These are phyloP conservation scores for Equus quagga DNA, from an alignment of 2,113 vertebrate species.

Conservation along the genomic window DNA sequence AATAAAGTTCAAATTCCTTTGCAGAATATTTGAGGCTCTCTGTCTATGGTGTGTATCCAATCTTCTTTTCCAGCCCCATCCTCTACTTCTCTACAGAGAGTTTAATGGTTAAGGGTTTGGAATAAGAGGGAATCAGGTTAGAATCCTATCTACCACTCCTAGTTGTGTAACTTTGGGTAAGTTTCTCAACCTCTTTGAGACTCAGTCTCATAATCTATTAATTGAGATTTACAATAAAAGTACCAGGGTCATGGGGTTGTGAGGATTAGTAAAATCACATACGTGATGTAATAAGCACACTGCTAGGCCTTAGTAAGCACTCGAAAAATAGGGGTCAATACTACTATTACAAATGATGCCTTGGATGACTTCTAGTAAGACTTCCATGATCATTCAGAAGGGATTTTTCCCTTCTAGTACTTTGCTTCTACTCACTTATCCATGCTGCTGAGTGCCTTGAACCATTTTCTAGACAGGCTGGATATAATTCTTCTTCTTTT, in stretches of 20 bases:
- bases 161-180: background rate
- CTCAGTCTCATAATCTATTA: slow-evolving; percentile 13
- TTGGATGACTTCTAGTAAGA: background rate
- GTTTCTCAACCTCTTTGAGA: slow-evolving; percentile 36
- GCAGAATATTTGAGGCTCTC: background rate
- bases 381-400: background rate
- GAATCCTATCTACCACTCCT: background rate
- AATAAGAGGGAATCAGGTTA: background rate
- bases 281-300: background rate
- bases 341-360: background rate
- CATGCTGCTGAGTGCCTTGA: background rate
- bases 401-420: background rate
- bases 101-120: background rate
- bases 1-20: slow-evolving; percentile 74
- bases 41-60: background rate
- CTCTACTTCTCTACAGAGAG: background rate
- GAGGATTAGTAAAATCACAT: slow-evolving; percentile 24
- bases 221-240: slow-evolving; percentile 50
- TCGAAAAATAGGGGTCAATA: background rate
- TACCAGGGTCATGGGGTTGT: background rate
- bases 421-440: background rate
- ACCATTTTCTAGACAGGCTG: background rate
- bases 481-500: background rate
- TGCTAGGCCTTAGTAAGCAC: background rate
- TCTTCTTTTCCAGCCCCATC: background rate